Percentiles rank a stretch among this genome's conserved stretches.
These are phyloP conservation scores for Polydrusus cervinus DNA, from an alignment of 2,888 invertebrate genomes.

Conservation along the genomic window DNA sequence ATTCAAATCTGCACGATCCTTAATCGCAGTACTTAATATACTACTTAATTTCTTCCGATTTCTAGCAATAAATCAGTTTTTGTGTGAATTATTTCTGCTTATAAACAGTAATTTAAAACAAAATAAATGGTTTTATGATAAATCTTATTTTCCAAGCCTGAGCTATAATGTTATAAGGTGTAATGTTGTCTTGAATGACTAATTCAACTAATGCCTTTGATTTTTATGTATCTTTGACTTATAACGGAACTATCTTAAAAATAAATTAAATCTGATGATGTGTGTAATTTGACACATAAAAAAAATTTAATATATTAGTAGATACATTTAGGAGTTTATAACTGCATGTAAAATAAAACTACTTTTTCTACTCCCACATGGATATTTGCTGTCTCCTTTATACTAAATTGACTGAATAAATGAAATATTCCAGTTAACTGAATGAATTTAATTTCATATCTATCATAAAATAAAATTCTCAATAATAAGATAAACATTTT, in stretches of 20 bases:
- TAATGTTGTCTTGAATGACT: background rate
- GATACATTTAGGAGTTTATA: too few species aligned
- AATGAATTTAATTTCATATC: too few species aligned
- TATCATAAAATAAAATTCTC: too few species aligned
- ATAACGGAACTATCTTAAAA: background rate
- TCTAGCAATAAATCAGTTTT: conserved; percentile 36
- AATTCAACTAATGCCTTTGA: conserved; percentile 3
- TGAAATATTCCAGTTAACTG: too few species aligned
- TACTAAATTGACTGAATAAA: too few species aligned
- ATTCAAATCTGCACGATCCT: conserved; percentile 21
- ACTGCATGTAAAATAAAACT: too few species aligned
- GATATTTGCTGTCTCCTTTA: too few species aligned
- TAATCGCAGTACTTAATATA: conserved; percentile 23
- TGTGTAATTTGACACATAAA: background rate
- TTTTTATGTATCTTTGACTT: background rate
- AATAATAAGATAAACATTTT: too few species aligned
- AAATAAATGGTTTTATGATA: conserved; percentile 28
- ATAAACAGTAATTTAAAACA: conserved; percentile 25
- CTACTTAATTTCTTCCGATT: conserved; percentile 33
- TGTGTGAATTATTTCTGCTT: conserved; percentile 32
- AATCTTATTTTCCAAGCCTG: conserved; percentile 8
- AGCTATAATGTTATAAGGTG: background rate
- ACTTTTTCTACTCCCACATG: too few species aligned
- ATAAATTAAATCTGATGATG: background rate
- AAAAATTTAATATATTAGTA: background rate